Base-by-base conservation (phyloP, 2,113 vertebrate species). In the Spea bombifrons region DNA sequence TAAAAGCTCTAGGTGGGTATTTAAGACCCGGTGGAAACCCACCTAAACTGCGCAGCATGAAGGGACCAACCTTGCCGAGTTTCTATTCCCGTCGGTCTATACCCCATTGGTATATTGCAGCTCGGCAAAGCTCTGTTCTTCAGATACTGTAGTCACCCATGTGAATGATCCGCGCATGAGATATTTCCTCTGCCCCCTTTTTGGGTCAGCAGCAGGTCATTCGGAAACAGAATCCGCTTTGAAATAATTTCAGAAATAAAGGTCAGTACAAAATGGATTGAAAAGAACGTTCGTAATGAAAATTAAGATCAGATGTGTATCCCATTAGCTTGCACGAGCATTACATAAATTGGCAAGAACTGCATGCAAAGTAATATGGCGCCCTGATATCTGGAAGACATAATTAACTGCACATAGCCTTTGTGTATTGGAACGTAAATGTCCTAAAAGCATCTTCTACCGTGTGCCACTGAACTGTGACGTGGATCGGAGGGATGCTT, bases 121-220 rank as follows among this genome's bases (percentile, higher is more conserved):
- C 50, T 63, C 52, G 5, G 49, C 59, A 78, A 46, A 17, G 46
- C 52, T 55, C 63, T 48, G 30, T 45, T 65, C 15, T 16, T 78
- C 69, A 12, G 61, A 12, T 43, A 15, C 13, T 52, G 47, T 47
- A 72, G 63, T 57, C 77, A 80, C 77, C 77, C 77, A 80, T 10
- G 61, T 80, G 77, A 80, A 71, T 52, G 64, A 73, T 80, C 46
- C 65, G 71, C 17, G 61, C 70, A 50, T 49, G 47, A 13, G 46
- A 52, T 59, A 46, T 55, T 73, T 66, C 44, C 64, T 63, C 70
- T 43, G 12, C 59, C 17, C 59, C 45, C 77, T 44, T 48, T 30
- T 9, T 64, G 59, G 61, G 66, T 80, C 70, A 80, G 50, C 50
- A 66, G 63, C 77, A 80, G 77, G 77, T 80, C 70, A 80, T 65